phyloP scores from a whole-genome alignment of 2,797 vertebrate species.

The Echeneis naucrates region DNA sequence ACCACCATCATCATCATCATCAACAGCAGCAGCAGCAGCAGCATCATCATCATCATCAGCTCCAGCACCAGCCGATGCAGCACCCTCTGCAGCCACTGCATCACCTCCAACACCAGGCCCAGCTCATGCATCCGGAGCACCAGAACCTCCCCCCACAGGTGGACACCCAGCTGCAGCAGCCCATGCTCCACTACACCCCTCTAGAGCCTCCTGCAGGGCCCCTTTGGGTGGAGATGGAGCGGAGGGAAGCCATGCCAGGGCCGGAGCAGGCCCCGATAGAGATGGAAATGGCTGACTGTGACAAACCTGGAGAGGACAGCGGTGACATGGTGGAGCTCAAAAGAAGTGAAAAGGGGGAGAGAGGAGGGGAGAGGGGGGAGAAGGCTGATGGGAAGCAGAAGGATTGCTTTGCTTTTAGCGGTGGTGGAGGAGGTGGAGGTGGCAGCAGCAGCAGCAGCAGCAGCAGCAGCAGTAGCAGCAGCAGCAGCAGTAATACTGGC shows the following conservation, averaged over 20 bases:
- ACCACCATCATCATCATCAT: constrained; percentile 23
- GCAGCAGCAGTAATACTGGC: constrained; percentile 64
- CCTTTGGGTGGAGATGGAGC: constrained; percentile 70
- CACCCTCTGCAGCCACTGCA: constrained; percentile 71
- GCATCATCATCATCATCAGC: constrained; percentile 29
- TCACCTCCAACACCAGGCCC: constrained; percentile 67
- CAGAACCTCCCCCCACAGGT: constrained; percentile 51
- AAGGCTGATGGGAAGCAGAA: constrained; percentile 51
- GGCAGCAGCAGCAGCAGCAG: background rate
- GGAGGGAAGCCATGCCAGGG: constrained; percentile 3
- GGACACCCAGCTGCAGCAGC: constrained; percentile 53
- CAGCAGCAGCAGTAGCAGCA: constrained; percentile 56
- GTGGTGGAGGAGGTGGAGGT: background rate
- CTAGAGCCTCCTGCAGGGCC: constrained; percentile 54
- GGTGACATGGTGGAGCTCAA: constrained; percentile 38
- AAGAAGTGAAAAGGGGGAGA: constrained; percentile 53
- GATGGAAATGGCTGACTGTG: constrained; percentile 26
- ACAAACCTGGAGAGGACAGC: constrained; percentile 18
- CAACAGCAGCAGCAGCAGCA: constrained; percentile 34
- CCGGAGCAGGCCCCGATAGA: constrained; percentile 53
- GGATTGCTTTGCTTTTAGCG: constrained; percentile 62
- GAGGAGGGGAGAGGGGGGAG: constrained; percentile 38
- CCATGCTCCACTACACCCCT: constrained; percentile 68
- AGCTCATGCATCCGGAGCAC: constrained; percentile 58
- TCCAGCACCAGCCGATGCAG: constrained; percentile 63